Conservation (phyloP, 2,888 invertebrate species). For the Tetranychus piercei region DNA sequence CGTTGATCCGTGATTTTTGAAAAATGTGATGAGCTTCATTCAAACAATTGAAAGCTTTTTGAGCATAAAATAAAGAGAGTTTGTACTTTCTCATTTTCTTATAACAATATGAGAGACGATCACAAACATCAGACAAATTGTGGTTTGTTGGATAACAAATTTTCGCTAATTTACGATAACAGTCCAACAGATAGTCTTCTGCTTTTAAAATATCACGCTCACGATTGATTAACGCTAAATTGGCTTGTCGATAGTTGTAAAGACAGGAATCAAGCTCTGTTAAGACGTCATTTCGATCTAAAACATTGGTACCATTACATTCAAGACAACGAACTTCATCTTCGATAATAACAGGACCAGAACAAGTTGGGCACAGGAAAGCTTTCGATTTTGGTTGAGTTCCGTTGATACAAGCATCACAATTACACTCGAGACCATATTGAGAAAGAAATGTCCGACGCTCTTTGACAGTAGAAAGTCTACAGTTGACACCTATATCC, state of each 20-base stretch:
- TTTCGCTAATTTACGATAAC: background rate
- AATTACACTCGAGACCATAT: background rate
- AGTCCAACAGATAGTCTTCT: constrained; percentile 4
- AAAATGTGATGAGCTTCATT: background rate
- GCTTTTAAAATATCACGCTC: background rate
- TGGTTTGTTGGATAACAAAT: background rate
- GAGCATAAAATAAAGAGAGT: background rate
- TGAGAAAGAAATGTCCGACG: background rate
- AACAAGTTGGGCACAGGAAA: background rate
- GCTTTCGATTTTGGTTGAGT: background rate
- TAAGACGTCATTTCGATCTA: background rate
- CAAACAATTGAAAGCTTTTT: background rate
- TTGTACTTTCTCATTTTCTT: constrained; percentile 12
- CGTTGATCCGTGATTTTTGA: background rate
- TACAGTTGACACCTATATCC: background rate
- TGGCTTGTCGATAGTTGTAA: background rate
- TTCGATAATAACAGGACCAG: background rate
- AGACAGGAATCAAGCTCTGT: background rate
- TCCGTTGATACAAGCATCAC: background rate
- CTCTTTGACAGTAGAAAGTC: background rate
- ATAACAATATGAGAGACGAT: background rate
- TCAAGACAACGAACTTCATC: background rate
- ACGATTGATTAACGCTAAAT: background rate
- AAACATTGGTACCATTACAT: background rate
- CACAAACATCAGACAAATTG: background rate